Evolutionary conservation across 2,888 invertebrate genomes (phyloP), one percentile per base, ranked within the genome.

Genomic region (Scaptomyza polygonia): DNA sequence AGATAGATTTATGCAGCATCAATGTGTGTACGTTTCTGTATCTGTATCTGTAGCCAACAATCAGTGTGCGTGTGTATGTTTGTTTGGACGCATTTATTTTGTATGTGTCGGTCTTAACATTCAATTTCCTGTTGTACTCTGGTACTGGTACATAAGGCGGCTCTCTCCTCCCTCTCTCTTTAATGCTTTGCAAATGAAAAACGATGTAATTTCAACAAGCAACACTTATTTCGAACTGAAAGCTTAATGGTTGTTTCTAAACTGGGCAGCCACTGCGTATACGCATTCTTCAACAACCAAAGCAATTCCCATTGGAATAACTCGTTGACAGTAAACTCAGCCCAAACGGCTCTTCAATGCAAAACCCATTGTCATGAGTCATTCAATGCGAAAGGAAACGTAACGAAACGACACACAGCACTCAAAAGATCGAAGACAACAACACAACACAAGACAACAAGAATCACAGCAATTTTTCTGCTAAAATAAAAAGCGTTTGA

Each of bases 1-100:
- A 73, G 70, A 78, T 81, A 86, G 79, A 80, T 85, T 85, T 80
- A 76, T 79, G 85, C 78, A 51, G 61, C 78, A 49, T 64, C 61
- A 49, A 39, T 73, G 47, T 48, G 18, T 58, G 39, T 55, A 14
- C 44, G 18, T 49, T 14, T 27, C 14, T 49, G 45, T 52, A 52
- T 67, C 47, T 56, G 44, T 65, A 65, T 65, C 67, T 65, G 44
- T 47, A 42, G 42, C 52, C 52, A 44, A 62, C 67, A 74, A 74
- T 77, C 77, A 62, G 48, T 36, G 14, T 14, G 0, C 16, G 36
- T 36, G 36, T 53, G 66, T 45, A 36, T 55, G 21, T 18, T 42
- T 59, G 52, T 61, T 44, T 51, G 54, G 57, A 57, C 40, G 42
- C 59, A 59, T 72, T 48, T 67, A 59, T 69, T 65, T 63, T 48